phyloP scores from a whole-genome alignment of 2,888 invertebrate genomes.

The Drosophila melanosoma region DNA sequence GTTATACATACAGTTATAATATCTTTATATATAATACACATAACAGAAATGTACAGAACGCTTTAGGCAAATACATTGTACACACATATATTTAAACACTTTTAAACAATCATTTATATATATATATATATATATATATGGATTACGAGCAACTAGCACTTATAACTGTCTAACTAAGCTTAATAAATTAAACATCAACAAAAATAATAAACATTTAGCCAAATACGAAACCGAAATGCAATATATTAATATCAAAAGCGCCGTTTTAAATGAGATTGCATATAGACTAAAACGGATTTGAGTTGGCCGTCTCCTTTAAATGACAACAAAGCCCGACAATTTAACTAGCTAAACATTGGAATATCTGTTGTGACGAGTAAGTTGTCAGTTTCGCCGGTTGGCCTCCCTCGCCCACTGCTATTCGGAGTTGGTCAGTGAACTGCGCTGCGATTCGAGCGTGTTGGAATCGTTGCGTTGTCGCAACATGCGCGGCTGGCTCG shows the following conservation, averaged over 20 bases:
- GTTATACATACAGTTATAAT: conserved; percentile 57
- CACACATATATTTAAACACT: conserved; percentile 56
- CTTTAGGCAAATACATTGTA: conserved; percentile 52
- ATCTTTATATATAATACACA: conserved; percentile 65
- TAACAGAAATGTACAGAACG: conserved; percentile 56
- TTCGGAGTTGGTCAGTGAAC: conserved; percentile 83
- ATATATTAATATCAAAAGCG: conserved; percentile 53
- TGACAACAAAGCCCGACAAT: conserved; percentile 35
- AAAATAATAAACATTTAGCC: conserved; percentile 30
- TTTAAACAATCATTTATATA: conserved; percentile 52
- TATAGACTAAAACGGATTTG: conserved; percentile 27
- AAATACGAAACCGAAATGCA: conserved; percentile 50
- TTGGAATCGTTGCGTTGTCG: conserved; percentile 84
- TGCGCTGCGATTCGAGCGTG: conserved; percentile 83
- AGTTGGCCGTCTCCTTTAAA: conserved; percentile 26
- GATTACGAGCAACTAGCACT: conserved; percentile 45
- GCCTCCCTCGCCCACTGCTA: conserved; percentile 52
- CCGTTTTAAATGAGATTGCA: conserved; percentile 62
- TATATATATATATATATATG: conserved; percentile 50
- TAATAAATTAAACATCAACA: conserved; percentile 51
- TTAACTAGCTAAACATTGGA: conserved; percentile 43
- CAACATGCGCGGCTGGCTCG: conserved; percentile 90
- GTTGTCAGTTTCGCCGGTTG: conserved; percentile 31
- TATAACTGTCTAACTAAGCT: conserved; percentile 47
- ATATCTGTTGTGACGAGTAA: conserved; percentile 38